Conservation (phyloP, 1,140 invertebrate species). For the Camponotus vicinus region DNA sequence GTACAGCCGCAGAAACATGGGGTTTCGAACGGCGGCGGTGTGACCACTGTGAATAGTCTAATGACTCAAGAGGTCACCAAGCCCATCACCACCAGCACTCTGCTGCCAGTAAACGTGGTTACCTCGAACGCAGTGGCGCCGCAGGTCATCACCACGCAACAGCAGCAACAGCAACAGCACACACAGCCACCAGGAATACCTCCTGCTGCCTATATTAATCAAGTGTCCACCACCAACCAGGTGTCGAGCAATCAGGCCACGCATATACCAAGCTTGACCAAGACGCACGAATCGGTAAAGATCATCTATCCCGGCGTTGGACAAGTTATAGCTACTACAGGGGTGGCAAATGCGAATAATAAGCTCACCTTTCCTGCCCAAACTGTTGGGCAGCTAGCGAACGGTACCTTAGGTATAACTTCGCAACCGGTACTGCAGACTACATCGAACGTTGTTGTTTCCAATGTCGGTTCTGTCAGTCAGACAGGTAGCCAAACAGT, state of each 20-base stretch:
- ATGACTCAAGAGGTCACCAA: conserved; percentile 83
- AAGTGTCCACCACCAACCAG: conserved; percentile 82
- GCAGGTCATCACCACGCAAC: conserved; percentile 80
- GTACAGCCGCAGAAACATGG: conserved; percentile 87
- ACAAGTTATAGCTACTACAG: conserved; percentile 82
- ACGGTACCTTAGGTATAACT: conserved; percentile 82
- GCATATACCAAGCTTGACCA: conserved; percentile 70
- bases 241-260: conserved; percentile 80
- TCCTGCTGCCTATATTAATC: conserved; percentile 76
- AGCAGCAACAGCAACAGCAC: conserved; percentile 73
- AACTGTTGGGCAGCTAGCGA: conserved; percentile 86
- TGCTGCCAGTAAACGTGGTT: conserved; percentile 82
- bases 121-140: conserved; percentile 80
- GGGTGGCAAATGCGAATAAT: conserved; percentile 81
- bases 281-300: conserved; percentile 83
- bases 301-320: conserved; percentile 84
- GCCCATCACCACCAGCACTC: conserved; percentile 81
- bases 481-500: conserved; percentile 76
- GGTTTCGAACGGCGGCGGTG: conserved; percentile 87
- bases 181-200: conserved; percentile 72
- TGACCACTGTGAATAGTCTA: conserved; percentile 82
- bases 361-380: conserved; percentile 85
- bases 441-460: conserved; percentile 78
- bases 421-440: conserved; percentile 79
- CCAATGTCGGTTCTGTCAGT: conserved; percentile 77